Percentiles rank a stretch among this genome's conserved stretches.
These are phyloP conservation scores for Falco rusticolus DNA, from an alignment of 2,797 vertebrate genomes.

Conservation along the genomic window DNA sequence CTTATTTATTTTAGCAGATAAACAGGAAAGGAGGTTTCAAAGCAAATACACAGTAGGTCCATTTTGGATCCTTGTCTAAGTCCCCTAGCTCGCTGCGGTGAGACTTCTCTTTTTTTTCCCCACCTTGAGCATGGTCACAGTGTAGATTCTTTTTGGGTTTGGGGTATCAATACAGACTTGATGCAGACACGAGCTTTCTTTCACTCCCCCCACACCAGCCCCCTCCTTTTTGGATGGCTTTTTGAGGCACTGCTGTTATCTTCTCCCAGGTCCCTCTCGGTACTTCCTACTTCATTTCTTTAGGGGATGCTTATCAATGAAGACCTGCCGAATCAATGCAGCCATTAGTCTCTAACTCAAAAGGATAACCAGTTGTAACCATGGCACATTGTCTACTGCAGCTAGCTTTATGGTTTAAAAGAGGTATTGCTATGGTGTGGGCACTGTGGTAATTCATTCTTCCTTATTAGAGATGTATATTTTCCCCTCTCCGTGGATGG, in stretches of 20 bases:
- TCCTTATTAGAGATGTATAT: background rate
- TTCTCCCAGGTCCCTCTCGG: background rate
- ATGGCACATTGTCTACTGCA: accelerated
- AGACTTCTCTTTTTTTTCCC: background rate
- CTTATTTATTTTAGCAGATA: background rate
- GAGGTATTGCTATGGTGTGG: background rate
- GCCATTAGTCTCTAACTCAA: background rate
- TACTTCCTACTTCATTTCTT: background rate
- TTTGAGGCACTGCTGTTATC: background rate
- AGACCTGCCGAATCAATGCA: background rate
- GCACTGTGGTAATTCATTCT: background rate
- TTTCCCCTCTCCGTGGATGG: background rate
- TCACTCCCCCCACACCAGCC: background rate
- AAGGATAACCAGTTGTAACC: background rate
- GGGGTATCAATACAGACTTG: background rate
- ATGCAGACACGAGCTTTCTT: background rate
- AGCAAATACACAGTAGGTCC: background rate
- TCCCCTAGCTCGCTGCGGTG: background rate
- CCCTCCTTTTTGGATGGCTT: background rate
- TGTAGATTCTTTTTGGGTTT: accelerated
- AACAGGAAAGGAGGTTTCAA: constrained; percentile 1
- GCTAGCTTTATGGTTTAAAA: background rate
- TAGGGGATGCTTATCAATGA: background rate
- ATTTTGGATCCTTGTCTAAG: background rate
- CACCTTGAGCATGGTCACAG: background rate